Base-by-base conservation (phyloP, 1,140 invertebrate species). In the Araneus ventricosus region DNA sequence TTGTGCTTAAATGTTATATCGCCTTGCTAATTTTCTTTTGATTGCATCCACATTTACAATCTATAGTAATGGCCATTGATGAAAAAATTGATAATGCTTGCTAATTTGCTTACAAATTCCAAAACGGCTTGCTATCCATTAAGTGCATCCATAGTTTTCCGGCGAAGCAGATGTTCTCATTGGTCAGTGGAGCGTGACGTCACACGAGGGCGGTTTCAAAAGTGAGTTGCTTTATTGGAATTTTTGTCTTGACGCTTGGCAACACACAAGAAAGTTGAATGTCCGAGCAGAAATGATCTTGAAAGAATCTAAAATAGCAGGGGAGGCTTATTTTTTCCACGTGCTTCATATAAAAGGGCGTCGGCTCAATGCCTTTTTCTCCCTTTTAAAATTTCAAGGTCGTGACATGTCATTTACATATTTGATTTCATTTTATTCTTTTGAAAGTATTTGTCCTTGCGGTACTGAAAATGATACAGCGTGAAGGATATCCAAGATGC, bases 211-310 rank as follows among this genome's bases (percentile, higher is more conserved):
- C 82, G 37, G 57, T 86, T 92, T 57, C 39, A 86, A 92, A 92
- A 92, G 90, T 92, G 90, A 92, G 90, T 84, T 92, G 52, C 82
- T 86, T 82, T 85, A 82, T 92, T 52, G 90, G 90, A 92, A 92
- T 92, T 92, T 86, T 30, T 79, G n/a, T 67, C 39, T 91, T 86
- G 90, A 85, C 90, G 90, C 90, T 92, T 92, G 90, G 82, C 52
- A 92, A 86, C 80, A 86, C 59, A 61, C 61, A 67, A 61, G 79
- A 70, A 80, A 75, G 90, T 92, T 92, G 90, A 92, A 92, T 20
- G 90, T 86, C 90, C 79, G 89, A 84, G 30, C 70, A 20, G 30
- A 37, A 75, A 75, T 75, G 70, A 75, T 75, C 27, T 20, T 75
- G 30, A 75, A 75, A 75, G 34, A 30, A 75, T 75, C 70, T 75